phyloP scores from a whole-genome alignment of 2,113 vertebrate species.

The Dipodomys merriami region DNA sequence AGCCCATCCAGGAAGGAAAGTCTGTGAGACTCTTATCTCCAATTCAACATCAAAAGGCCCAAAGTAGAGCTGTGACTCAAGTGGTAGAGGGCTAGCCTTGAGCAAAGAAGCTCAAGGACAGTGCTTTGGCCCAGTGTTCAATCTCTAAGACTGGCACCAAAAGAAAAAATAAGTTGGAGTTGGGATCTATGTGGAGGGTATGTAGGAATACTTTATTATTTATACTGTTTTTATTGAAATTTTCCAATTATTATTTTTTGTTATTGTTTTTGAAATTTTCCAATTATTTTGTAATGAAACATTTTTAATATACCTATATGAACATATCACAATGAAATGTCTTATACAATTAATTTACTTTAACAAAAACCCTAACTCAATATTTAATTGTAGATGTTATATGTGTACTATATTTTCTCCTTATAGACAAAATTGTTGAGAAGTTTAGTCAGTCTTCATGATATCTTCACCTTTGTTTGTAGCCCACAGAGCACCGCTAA shows the following conservation, averaged over 20 bases:
- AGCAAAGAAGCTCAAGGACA: no score
- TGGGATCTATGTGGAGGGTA: background rate
- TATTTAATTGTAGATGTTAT: background rate
- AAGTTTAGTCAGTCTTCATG: background rate
- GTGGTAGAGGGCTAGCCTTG: no score
- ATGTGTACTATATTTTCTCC: slow-evolving; percentile 5
- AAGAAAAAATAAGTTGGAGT: no score
- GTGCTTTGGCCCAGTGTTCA: no score
- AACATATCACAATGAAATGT: no score
- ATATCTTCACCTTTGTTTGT: background rate
- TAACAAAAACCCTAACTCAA: background rate
- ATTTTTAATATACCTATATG: background rate
- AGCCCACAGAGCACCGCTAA: background rate
- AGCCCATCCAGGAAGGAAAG: no score
- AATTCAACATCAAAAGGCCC: no score
- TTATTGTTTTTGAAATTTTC: background rate
- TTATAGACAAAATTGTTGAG: background rate
- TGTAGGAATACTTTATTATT: background rate
- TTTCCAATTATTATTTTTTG: slow-evolving; percentile 9
- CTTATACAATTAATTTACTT: no score
- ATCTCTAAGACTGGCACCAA: no score
- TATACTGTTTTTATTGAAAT: background rate
- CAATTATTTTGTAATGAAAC: slow-evolving; percentile 20
- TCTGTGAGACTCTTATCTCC: no score
- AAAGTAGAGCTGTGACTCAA: no score